Percentiles rank a stretch among this genome's conserved stretches.
These are phyloP conservation scores for Gonatopus flavifemur DNA, from an alignment of 1,140 invertebrate species.

Conservation along the genomic window DNA sequence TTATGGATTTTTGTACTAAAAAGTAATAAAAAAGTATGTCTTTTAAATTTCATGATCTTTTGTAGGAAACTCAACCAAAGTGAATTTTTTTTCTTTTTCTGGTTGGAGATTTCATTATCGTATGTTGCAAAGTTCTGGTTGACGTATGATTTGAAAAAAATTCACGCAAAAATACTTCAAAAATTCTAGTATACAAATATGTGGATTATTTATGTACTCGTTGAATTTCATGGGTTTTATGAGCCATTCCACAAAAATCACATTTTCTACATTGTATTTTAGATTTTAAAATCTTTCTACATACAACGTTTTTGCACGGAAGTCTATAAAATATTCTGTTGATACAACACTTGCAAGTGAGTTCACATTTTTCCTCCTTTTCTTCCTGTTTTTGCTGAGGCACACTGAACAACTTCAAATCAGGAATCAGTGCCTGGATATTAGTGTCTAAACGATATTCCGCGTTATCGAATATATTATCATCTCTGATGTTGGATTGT, in stretches of 20 bases:
- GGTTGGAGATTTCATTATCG: too few relatives aligned
- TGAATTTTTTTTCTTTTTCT: too few relatives aligned
- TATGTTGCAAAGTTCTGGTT: too few relatives aligned
- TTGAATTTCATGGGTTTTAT: constrained; percentile 32
- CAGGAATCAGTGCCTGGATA: constrained; percentile 18
- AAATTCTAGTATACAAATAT: neutral
- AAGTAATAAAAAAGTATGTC: too few relatives aligned
- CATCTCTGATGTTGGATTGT: neutral
- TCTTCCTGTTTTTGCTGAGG: too few relatives aligned
- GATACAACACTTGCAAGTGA: constrained; percentile 40
- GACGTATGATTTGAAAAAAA: neutral
- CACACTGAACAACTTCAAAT: constrained; percentile 31
- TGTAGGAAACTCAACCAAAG: too few relatives aligned
- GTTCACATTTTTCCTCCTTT: neutral
- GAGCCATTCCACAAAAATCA: constrained; percentile 31
- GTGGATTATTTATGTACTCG: constrained; percentile 30
- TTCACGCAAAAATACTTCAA: neutral
- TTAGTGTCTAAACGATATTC: constrained; percentile 17
- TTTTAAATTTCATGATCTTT: too few relatives aligned
- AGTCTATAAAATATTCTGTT: constrained; percentile 48
- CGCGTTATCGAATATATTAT: neutral
- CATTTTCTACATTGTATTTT: constrained; percentile 34
- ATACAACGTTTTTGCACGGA: constrained; percentile 54
- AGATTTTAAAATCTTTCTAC: constrained; percentile 44
- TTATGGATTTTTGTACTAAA: neutral